A percentile compares a stretch with the other conserved stretches of the same genome.
These are phyloP conservation scores for Amphimallon solstitiale DNA, from an alignment of 2,888 invertebrate species.

Conservation along the genomic window DNA sequence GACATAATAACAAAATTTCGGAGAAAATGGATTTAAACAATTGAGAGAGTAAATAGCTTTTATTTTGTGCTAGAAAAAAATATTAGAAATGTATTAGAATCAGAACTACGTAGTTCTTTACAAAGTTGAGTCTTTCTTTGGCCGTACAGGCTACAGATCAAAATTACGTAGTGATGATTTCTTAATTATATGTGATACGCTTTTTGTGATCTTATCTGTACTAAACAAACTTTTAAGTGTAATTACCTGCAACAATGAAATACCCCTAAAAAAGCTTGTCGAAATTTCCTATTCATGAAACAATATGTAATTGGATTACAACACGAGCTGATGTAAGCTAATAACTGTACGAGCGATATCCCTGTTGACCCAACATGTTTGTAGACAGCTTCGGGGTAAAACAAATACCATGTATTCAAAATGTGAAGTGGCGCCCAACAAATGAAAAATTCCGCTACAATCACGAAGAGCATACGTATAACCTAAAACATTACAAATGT, in stretches of 20 bases:
- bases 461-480: slow-evolving; percentile 73
- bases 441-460: slow-evolving; percentile 76
- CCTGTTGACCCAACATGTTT: slow-evolving; percentile 64
- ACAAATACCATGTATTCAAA: slow-evolving; percentile 68
- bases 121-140: no score
- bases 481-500: slow-evolving; percentile 62
- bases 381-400: slow-evolving; percentile 65
- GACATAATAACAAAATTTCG: no score
- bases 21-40: no score
- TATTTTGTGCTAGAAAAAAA: no score
- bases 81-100: no score
- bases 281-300: slow-evolving; percentile 74
- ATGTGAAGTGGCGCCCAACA: slow-evolving; percentile 76
- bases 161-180: no score
- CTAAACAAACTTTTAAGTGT: no score
- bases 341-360: slow-evolving; percentile 67
- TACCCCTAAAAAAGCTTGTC: slow-evolving; percentile 70
- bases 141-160: no score
- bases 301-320: slow-evolving; percentile 78
- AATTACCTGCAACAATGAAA: slow-evolving; percentile 62
- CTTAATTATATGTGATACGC: no score
- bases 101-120: no score
- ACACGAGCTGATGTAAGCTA: slow-evolving; percentile 71
- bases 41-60: no score
- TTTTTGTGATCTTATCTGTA: not conserved